Evolutionary conservation across 2,888 invertebrate species (phyloP).

Genomic region (Cosmia trapezina): DNA sequence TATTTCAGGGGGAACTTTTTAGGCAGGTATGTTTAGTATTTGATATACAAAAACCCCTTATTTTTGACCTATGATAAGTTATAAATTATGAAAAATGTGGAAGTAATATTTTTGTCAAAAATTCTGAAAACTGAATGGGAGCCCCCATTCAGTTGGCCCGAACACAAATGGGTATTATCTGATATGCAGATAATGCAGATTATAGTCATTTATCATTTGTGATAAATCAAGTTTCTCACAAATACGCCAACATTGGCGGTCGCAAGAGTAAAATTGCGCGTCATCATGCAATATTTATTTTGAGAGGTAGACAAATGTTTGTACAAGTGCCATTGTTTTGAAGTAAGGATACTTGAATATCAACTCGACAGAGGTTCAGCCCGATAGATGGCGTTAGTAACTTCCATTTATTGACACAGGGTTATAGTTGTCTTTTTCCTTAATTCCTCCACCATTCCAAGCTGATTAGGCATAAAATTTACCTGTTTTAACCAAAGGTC

Average conservation of each 20-base stretch:
- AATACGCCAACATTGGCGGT: constrained; percentile 2
- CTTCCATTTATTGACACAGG: neutral
- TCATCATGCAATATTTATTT: constrained; percentile 29
- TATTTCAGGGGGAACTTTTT: neutral
- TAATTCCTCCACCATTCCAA: constrained; percentile 51
- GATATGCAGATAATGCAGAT: constrained; percentile 12
- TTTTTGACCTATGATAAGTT: neutral
- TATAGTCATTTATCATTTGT: constrained; percentile 3
- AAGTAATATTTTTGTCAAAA: neutral
- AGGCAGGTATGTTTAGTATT: neutral
- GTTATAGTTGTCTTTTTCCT: constrained; percentile 40
- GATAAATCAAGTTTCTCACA: constrained; percentile 9
- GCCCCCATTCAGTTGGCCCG: neutral
- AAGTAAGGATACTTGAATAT: constrained; percentile 22
- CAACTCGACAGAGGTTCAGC: neutral
- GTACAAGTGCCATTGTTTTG: constrained; percentile 47
- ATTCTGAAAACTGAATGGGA: too few relatives aligned
- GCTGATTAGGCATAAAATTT: constrained; percentile 24
- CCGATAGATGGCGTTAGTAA: constrained; percentile 34
- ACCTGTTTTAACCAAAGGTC: constrained; percentile 10
- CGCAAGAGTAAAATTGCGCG: neutral
- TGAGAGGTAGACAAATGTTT: constrained; percentile 29
- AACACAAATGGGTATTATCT: constrained; percentile 3
- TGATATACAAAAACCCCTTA: neutral
- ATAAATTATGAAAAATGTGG: neutral